Conservation (phyloP, 2,113 vertebrate genomes). For the Montifringilla adamsi region DNA sequence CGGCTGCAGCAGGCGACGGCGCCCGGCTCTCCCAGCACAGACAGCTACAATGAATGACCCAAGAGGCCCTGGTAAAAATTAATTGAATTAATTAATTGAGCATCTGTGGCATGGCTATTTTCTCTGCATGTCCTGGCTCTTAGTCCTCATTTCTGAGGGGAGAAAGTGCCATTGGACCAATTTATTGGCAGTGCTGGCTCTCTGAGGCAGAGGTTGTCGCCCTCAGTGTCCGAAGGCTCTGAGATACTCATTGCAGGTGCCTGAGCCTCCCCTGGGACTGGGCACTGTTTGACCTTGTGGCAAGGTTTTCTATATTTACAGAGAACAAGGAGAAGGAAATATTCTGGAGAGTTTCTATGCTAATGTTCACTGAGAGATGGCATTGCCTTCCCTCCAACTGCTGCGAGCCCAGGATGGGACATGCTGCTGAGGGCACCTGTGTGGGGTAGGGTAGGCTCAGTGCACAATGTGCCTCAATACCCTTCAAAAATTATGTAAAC, state of each 20-base stretch:
- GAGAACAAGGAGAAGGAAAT: neutral
- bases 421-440: fast-evolving
- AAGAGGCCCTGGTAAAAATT: constrained; percentile 4
- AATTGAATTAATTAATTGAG: constrained; percentile 27
- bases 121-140: neutral
- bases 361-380: neutral
- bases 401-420: neutral
- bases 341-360: neutral
- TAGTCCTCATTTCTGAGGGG: neutral
- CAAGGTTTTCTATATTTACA: neutral
- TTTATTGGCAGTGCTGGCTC: neutral
- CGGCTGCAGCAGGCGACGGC: neutral
- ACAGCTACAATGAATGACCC: neutral
- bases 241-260: neutral
- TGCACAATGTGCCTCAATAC: neutral
- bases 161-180: neutral
- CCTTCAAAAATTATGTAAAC: neutral
- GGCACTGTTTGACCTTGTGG: neutral
- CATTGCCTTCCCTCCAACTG: neutral
- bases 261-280: neutral
- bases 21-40: neutral
- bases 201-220: neutral
- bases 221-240: fast-evolving
- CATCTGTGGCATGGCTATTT: neutral
- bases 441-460: fast-evolving